Evolutionary conservation across 2,888 invertebrate species (phyloP), one percentile per base, ranked within the genome.

Genomic region (Dastarcus helophoroides): DNA sequence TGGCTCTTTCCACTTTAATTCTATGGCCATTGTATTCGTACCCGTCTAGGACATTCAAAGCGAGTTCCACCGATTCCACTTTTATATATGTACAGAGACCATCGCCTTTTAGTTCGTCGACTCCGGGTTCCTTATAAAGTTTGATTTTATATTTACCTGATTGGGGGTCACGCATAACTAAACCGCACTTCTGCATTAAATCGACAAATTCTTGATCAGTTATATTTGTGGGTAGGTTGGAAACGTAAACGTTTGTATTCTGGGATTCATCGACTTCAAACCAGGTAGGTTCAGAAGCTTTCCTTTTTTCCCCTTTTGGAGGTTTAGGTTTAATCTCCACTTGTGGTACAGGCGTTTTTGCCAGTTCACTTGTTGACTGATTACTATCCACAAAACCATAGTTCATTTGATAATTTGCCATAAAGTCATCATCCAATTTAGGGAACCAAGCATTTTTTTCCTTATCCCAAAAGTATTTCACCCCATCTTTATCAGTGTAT

Each of bases 171-270:
- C 84, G 73, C 71, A 90, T 88, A 15, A 98, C 78, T 39, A 98
- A 71, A 3, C 98, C 98, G 68, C 85, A 98, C 62, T 98, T 98
- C 46, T 79, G 77, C 86, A 98, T 95, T 19, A 97, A 64, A 53
- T 89, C 83, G 24, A 84, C 73, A 63, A 93, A 88, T 54, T 86
- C 85, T 40, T 91, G 82, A 51, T 91, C 79, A 0, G 84, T 89
- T 33, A 89, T 76, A 47, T 93, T 88, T 32, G 71, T 53, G 0
- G 98, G 97, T 42, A 98, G 67, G 54, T 90, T 88, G 13, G 83
- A 80, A 3, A 98, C 91, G 65, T 99, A 99, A 0, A 98, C 91
- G 60, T 91, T 93, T 2, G 91, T 93, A 55, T 91, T 95, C 48
- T 80, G 76, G 13, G 77, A 73, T 34, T 90, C 82, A 38, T 88